Evolutionary conservation across 2,888 invertebrate genomes (phyloP).

Genomic region (Pollenia angustigena): DNA sequence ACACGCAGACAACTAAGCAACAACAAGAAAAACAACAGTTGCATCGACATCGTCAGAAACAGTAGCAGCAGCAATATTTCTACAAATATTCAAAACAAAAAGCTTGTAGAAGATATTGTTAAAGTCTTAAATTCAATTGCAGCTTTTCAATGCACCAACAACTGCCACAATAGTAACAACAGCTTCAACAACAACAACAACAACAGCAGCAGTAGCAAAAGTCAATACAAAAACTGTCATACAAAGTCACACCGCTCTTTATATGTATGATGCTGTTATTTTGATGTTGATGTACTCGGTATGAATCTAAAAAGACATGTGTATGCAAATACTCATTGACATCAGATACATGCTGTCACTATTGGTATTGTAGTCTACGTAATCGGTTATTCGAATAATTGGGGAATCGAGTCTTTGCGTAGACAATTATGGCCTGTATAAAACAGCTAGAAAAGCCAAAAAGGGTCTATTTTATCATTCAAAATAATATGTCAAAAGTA

Average conservation of each 20-base stretch:
- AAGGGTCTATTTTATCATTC: no score
- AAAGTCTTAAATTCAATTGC: slow-evolving; percentile 51
- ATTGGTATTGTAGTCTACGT: neutral
- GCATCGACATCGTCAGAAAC: slow-evolving; percentile 46
- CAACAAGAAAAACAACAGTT: slow-evolving; percentile 39
- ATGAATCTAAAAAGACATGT: slow-evolving; percentile 66
- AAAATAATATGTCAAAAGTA: no score
- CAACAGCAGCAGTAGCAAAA: slow-evolving; percentile 45
- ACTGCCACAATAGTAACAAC: slow-evolving; percentile 31
- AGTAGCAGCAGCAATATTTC: slow-evolving; percentile 60
- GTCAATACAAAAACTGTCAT: slow-evolving; percentile 71
- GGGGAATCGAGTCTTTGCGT: neutral
- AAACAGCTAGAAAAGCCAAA: no score
- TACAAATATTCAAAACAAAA: slow-evolving; percentile 34
- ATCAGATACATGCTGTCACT: slow-evolving; percentile 63
- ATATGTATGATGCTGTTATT: slow-evolving; percentile 69
- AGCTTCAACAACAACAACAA: slow-evolving; percentile 3
- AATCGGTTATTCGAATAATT: slow-evolving; percentile 23
- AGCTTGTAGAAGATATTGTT: slow-evolving; percentile 32
- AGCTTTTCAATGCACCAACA: slow-evolving; percentile 47
- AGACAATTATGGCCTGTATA: no score
- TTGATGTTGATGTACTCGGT: slow-evolving; percentile 71
- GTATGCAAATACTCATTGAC: slow-evolving; percentile 68
- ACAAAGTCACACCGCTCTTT: slow-evolving; percentile 72
- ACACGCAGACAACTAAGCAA: slow-evolving; percentile 53